A percentile compares a stretch with the other conserved stretches of the same genome.
Evolutionary conservation across 2,113 vertebrate genomes (phyloP).

Genomic region (Neogale vison): DNA sequence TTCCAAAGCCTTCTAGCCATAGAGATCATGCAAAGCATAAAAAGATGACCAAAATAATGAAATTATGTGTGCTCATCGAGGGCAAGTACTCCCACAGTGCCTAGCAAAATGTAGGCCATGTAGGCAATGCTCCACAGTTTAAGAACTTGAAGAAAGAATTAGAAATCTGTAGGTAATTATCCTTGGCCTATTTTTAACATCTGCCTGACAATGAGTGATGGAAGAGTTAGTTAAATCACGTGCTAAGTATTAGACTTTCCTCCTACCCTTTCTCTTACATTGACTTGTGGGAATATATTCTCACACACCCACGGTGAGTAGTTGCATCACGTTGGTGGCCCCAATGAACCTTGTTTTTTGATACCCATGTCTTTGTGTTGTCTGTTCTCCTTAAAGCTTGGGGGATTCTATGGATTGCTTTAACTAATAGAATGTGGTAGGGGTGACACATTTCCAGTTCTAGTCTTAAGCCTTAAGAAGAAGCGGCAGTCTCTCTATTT

Average conservation of each 20-base stretch:
- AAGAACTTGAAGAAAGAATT: slow-evolving; percentile 6
- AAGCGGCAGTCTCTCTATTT: background rate
- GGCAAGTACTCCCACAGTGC: background rate
- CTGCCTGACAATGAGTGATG: background rate
- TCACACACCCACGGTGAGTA: background rate
- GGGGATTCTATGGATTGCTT: background rate
- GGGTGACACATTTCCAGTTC: background rate
- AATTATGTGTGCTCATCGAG: background rate
- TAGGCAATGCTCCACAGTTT: background rate
- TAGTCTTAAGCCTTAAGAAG: background rate
- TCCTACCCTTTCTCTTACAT: background rate
- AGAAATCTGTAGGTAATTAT: slow-evolving; percentile 37
- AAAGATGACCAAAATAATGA: background rate
- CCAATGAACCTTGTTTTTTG: background rate
- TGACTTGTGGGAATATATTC: background rate
- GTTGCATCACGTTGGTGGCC: background rate
- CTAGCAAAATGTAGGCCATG: background rate
- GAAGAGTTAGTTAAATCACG: background rate
- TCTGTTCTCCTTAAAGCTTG: background rate
- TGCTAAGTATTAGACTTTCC: background rate
- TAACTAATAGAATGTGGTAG: background rate
- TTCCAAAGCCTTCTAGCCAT: background rate
- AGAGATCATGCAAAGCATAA: background rate
- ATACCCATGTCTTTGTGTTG: background rate
- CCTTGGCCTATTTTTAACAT: slow-evolving; percentile 55